phyloP scores from a whole-genome alignment of 2,113 vertebrate genomes.

The Melanocharis versteri region DNA sequence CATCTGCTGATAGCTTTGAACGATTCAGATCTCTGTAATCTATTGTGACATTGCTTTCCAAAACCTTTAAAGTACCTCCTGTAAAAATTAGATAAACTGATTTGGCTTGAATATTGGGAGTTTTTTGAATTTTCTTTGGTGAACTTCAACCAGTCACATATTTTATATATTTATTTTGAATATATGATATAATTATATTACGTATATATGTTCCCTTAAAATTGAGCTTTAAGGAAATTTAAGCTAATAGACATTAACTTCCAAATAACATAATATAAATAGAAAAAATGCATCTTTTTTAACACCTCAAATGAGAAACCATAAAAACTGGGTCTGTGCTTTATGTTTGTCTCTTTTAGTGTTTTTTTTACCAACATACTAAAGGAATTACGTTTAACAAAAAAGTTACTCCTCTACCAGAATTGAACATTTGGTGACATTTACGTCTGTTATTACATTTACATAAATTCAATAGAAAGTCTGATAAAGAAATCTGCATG shows the following conservation, averaged over 20 bases:
- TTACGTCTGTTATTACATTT: neutral
- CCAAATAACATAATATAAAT: neutral
- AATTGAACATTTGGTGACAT: neutral
- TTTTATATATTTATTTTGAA: neutral
- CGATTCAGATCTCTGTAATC: neutral
- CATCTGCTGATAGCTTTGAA: neutral
- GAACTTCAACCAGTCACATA: neutral
- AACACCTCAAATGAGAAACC: neutral
- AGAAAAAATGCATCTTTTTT: neutral
- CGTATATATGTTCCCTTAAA: neutral
- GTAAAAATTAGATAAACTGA: neutral
- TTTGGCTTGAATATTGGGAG: neutral
- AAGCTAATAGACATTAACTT: neutral
- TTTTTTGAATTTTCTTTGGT: neutral
- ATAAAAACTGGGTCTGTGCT: neutral
- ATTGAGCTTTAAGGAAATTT: neutral
- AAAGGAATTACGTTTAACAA: neutral
- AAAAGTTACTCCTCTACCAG: neutral
- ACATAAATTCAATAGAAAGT: neutral
- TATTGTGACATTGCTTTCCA: neutral
- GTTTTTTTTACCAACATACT: neutral
- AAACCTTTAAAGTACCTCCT: neutral
- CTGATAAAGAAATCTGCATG: neutral
- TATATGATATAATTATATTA: neutral
- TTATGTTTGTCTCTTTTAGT: neutral